Conservation (phyloP, 2,888 invertebrate genomes). For the Mythimna albipuncta region DNA sequence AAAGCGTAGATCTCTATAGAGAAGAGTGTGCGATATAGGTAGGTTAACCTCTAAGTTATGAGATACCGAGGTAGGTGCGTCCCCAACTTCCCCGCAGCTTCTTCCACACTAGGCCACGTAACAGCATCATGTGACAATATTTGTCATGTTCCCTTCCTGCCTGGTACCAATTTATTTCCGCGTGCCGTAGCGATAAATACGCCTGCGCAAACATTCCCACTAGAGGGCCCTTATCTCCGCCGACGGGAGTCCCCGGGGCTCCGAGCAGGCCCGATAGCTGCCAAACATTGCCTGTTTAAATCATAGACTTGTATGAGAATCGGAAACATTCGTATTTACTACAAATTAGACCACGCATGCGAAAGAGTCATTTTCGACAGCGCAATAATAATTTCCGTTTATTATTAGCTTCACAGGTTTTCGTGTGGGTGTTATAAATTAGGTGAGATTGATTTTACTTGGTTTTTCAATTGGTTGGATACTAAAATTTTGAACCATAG, state of each 20-base stretch:
- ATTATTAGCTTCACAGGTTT: conserved; percentile 46
- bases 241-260: conserved; percentile 75
- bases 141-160: conserved; percentile 89
- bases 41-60: not conserved
- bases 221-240: conserved; percentile 82
- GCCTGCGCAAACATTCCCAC: conserved; percentile 84
- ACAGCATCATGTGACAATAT: conserved; percentile 78
- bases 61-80: not conserved
- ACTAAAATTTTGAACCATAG: not conserved
- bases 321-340: conserved; percentile 42
- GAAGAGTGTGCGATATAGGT: too few relatives aligned
- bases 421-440: conserved; percentile 13
- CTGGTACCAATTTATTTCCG: conserved; percentile 87
- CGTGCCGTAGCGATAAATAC: conserved; percentile 80
- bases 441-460: not conserved
- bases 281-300: conserved; percentile 42
- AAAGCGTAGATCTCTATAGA: too few relatives aligned
- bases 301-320: conserved; percentile 35
- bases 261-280: conserved; percentile 48
- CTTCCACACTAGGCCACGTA: conserved; percentile 20
- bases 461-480: conserved; percentile 1
- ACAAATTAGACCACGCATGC: conserved; percentile 45
- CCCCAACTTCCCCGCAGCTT: not conserved
- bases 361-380: conserved; percentile 48
- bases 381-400: conserved; percentile 37